phyloP scores from a whole-genome alignment of 2,797 vertebrate genomes.

The Scolopax bukidnonensis region DNA sequence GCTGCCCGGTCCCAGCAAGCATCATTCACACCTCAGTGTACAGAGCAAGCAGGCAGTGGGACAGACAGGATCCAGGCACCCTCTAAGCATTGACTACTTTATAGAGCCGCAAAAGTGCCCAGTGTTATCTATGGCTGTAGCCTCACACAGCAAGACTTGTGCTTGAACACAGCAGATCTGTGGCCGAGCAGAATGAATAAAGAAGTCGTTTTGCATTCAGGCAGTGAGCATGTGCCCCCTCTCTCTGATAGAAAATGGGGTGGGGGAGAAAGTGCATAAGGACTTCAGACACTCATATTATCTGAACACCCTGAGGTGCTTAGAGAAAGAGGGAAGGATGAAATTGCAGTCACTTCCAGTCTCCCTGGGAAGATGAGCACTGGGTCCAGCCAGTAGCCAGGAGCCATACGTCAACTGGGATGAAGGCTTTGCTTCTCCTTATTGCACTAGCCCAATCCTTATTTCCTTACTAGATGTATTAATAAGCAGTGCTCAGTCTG shows the following conservation, averaged over 20 bases:
- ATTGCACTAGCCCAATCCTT: neutral
- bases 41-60: neutral
- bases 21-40: neutral
- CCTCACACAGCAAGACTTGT: neutral
- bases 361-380: neutral
- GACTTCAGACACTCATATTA: neutral
- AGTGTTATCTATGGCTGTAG: neutral
- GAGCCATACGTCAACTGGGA: neutral
- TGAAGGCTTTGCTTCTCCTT: constrained; percentile 12
- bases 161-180: neutral
- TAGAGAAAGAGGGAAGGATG: neutral
- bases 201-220: neutral
- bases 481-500: constrained; percentile 15
- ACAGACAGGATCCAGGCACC: neutral
- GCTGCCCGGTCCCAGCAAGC: neutral
- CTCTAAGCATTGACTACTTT: neutral
- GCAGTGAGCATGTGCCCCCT: neutral
- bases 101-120: neutral
- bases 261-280: neutral
- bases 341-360: neutral
- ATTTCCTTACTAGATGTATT: neutral
- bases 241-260: neutral
- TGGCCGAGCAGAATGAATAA: neutral
- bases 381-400: neutral
- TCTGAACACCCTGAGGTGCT: neutral